Evolutionary conservation across 2,113 vertebrate genomes (phyloP).

Genomic region (Notarius lentiginosus): DNA sequence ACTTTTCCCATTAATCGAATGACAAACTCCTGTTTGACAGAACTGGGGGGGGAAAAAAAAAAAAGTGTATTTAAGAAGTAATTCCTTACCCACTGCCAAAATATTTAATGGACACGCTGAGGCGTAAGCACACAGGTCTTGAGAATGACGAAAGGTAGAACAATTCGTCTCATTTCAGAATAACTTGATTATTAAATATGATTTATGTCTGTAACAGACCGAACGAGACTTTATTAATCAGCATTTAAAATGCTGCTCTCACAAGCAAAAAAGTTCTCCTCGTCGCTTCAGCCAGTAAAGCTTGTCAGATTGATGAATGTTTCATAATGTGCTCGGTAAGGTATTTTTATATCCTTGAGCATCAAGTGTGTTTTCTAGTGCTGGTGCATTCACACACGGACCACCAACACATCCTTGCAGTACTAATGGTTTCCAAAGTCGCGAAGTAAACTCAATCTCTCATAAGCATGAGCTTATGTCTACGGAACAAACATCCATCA

Average conservation of each 20-base stretch:
- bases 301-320: neutral
- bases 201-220: neutral
- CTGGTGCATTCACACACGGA: neutral
- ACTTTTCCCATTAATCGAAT: conserved; percentile 40
- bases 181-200: conserved; percentile 3
- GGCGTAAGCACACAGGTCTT: conserved; percentile 15
- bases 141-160: neutral
- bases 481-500: neutral
- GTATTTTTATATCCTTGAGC: neutral
- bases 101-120: conserved; percentile 31
- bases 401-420: neutral
- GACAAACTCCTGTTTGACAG: conserved; percentile 27
- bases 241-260: neutral
- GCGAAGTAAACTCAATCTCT: neutral
- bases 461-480: conserved; percentile 18
- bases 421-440: neutral
- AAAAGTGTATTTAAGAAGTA: conserved; percentile 31
- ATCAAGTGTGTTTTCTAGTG: too few relatives aligned
- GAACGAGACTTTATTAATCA: neutral
- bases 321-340: neutral
- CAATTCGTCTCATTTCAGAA: conserved; percentile 14
- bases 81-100: conserved; percentile 32
- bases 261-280: neutral
- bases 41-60: neutral
- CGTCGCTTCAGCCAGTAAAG: neutral